Evolutionary conservation across 2,888 invertebrate genomes (phyloP), one percentile per base, ranked within the genome.

Genomic region (Poecilus cupreus): DNA sequence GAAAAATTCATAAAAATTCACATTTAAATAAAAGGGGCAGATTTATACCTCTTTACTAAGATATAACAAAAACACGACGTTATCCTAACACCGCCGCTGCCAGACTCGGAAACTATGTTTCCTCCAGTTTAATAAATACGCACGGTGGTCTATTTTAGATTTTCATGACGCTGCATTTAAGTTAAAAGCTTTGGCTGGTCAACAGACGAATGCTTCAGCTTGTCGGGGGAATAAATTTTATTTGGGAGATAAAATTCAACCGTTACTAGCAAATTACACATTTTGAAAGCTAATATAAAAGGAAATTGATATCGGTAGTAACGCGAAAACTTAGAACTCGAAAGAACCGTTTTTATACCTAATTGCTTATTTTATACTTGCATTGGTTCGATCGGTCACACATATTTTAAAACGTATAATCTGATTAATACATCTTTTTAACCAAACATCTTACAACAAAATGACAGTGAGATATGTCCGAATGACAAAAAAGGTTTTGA

Each of bases 1-100:
- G 79, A 79, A 79, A 79, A 79, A 79, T 79, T 79, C 79, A 79
- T 79, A 79, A 79, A 79, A 79, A 79, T 79, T 51, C 79, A 68
- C 79, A 79, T 79, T 79, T 79, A 79, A 79, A 79, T 79, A 79
- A 79, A 64, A 70, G 46, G 68, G 70, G 51, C 70, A 70, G 70
- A 79, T 79, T 79, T 79, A 79, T 79, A 20, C 49, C 49, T 70
- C 49, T 70, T 79, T 77, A 77, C 39, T 60, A 51, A 51, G 51
- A 79, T 70, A 70, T 68, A 49, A 79, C 26, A 72, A 79, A 79
- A 39, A 39, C 37, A 39, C 37, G 37, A 68, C 18, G 37, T 68
- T 68, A 39, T 11, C 37, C 20, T n/a, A 43, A 39, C 68, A 54
- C 54, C 43, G 43, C 43, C 8, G 26, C 32, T 43, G 10, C 3